Percentiles rank a stretch among this genome's conserved stretches.
phyloP scores from a whole-genome alignment of 2,888 invertebrate genomes.

The Allygus modestus region DNA sequence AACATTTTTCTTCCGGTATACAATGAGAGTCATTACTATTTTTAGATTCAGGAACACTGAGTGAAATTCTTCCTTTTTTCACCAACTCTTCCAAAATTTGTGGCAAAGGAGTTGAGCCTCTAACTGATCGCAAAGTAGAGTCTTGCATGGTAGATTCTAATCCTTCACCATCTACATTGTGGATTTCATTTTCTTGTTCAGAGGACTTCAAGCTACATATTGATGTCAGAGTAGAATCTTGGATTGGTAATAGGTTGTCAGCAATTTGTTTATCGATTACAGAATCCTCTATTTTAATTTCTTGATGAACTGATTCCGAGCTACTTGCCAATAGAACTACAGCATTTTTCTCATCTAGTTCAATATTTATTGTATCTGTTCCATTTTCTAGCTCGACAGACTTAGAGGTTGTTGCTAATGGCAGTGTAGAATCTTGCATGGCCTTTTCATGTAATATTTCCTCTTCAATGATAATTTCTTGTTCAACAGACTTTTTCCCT shows the following conservation, averaged over 20 bases:
- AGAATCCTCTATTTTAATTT: not conserved
- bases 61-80: conserved; percentile 39
- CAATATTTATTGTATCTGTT: not conserved
- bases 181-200: not conserved
- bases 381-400: not conserved
- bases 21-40: not conserved
- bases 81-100: conserved; percentile 39
- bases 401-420: no score
- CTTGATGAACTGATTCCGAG: not conserved
- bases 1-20: not conserved
- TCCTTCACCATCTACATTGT: not conserved
- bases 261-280: not conserved
- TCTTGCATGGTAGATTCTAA: not conserved
- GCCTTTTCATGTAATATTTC: no score
- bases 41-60: not conserved
- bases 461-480: no score
- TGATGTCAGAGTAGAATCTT: not conserved
- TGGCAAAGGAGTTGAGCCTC: conserved; percentile 40
- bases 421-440: no score
- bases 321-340: no score
- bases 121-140: not conserved
- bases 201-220: not conserved
- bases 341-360: not conserved
- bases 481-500: no score
- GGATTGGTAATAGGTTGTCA: not conserved